Conservation (phyloP, 2,113 vertebrate genomes). For the Myocastor coypus region DNA sequence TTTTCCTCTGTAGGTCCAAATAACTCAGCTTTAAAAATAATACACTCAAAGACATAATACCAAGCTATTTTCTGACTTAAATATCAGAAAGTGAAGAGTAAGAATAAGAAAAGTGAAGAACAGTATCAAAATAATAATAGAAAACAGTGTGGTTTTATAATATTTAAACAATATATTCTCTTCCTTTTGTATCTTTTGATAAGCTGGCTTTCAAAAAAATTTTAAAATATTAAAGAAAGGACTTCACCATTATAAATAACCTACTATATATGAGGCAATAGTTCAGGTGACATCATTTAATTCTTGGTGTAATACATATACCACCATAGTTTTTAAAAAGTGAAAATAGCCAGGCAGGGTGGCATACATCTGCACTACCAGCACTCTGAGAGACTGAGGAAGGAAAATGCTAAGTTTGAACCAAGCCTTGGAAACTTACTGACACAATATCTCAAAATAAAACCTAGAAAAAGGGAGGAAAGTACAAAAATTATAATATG, state of each 20-base stretch:
- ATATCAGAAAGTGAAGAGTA: background rate
- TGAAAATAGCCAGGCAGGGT: background rate
- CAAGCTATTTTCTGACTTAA: conserved; percentile 41
- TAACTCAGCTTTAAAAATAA: background rate
- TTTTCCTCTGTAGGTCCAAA: background rate
- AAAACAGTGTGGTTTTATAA: conserved; percentile 18
- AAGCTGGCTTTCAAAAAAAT: background rate
- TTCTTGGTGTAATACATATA: background rate
- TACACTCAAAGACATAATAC: background rate
- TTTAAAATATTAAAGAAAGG: background rate
- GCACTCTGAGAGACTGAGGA: background rate
- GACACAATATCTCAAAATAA: background rate
- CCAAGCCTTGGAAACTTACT: background rate
- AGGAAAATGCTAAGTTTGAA: background rate
- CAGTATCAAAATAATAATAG: background rate
- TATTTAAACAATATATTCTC: background rate
- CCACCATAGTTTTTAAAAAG: background rate
- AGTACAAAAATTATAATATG: background rate
- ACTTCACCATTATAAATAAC: background rate
- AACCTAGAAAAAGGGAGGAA: background rate
- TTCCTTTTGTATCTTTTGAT: background rate
- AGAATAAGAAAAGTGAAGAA: background rate
- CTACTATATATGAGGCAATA: background rate
- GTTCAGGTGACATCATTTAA: background rate
- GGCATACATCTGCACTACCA: background rate